A percentile compares a stretch with the other conserved stretches of the same genome.
phyloP scores from a whole-genome alignment of 2,797 vertebrate species.

The Liparis tanakae region DNA sequence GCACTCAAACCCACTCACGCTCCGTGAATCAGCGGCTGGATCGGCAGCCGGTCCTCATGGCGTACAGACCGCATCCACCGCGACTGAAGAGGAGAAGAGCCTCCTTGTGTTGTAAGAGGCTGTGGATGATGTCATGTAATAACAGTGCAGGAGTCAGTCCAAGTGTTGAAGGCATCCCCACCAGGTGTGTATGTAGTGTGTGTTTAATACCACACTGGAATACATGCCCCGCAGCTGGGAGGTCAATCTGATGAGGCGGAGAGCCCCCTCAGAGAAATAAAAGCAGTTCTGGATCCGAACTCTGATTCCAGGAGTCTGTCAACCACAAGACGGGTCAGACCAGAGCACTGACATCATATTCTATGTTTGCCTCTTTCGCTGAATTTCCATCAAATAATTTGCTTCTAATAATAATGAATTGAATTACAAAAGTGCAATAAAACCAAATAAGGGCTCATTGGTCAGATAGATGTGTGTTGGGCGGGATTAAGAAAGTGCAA shows the following conservation, averaged over 20 bases:
- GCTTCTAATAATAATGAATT: conserved; percentile 14
- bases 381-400: conserved; percentile 35
- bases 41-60: conserved; percentile 13
- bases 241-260: conserved; percentile 15
- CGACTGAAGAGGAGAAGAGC: conserved; percentile 1
- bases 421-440: conserved; percentile 13
- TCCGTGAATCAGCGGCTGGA: conserved; percentile 51
- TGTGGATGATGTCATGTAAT: conserved; percentile 55
- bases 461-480: too few species aligned
- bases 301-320: conserved; percentile 51
- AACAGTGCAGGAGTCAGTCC: conserved; percentile 16
- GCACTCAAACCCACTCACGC: conserved; percentile 3
- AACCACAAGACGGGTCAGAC: conserved; percentile 26
- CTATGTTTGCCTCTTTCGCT: conserved; percentile 35
- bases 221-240: conserved; percentile 38
- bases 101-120: conserved; percentile 24
- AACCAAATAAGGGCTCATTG: background rate
- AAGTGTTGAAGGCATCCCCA: conserved; percentile 34
- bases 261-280: conserved; percentile 39
- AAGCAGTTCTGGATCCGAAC: conserved; percentile 46
- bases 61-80: background rate
- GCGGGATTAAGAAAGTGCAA: background rate
- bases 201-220: conserved; percentile 28
- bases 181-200: conserved; percentile 14
- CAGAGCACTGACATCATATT: conserved; percentile 56